phyloP scores from a whole-genome alignment of 30 jellyfish, hydroid and myxozoan genomes.

The Aurelia sp. region DNA sequence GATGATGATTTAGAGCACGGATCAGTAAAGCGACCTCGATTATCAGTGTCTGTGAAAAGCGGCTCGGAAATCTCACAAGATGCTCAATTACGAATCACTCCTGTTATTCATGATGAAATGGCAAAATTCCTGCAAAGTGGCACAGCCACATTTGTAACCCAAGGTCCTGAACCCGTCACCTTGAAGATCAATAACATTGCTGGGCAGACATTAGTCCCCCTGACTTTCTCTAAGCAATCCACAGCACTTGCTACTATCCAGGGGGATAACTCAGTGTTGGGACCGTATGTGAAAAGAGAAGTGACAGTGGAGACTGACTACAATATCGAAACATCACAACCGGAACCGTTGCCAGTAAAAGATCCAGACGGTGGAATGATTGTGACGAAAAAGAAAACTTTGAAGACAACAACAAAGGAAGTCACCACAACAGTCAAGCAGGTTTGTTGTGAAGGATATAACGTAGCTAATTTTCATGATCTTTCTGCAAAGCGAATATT shows the following conservation, averaged over 20 bases:
- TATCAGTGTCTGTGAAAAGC: slow-evolving; percentile 88
- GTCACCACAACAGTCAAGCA: slow-evolving; percentile 88
- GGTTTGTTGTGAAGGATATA: slow-evolving; percentile 6
- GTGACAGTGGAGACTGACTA: slow-evolving; percentile 92
- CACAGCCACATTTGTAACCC: slow-evolving; percentile 57
- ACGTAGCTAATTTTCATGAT: too few relatives aligned
- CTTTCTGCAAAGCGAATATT: too few relatives aligned
- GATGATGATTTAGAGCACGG: slow-evolving; percentile 80
- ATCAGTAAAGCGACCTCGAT: slow-evolving; percentile 82
- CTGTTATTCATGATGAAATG: slow-evolving; percentile 86
- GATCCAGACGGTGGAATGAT: slow-evolving; percentile 69
- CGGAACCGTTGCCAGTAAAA: slow-evolving; percentile 70
- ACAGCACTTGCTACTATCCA: slow-evolving; percentile 50
- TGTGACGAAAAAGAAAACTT: slow-evolving; percentile 85
- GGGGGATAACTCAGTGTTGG: slow-evolving; percentile 73
- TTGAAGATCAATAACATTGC: slow-evolving; percentile 52
- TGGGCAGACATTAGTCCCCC: slow-evolving; percentile 66
- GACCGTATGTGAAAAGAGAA: slow-evolving; percentile 86
- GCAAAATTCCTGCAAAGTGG: slow-evolving; percentile 63
- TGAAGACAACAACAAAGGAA: slow-evolving; percentile 94
- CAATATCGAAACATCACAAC: slow-evolving; percentile 87
- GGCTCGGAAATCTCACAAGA: slow-evolving; percentile 81
- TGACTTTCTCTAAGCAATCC: slow-evolving; percentile 17
- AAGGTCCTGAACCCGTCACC: slow-evolving; percentile 69
- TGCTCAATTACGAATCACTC: slow-evolving; percentile 85